These are phyloP conservation scores for Unio pictorum DNA, from an alignment of 2,888 invertebrate species.

Conservation along the genomic window DNA sequence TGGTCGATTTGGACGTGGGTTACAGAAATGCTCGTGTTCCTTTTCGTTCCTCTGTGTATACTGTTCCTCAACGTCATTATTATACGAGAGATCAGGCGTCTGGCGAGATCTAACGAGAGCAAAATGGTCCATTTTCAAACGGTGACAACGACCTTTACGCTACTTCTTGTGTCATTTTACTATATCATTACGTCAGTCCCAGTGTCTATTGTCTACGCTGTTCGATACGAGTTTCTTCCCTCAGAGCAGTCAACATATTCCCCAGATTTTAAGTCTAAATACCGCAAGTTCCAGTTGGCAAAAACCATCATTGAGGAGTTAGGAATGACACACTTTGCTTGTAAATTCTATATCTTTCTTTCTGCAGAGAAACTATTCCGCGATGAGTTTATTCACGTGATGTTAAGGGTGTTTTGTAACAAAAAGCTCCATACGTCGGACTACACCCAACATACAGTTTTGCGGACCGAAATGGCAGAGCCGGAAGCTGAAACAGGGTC, in stretches of 20 bases:
- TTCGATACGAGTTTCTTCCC: constrained; percentile 51
- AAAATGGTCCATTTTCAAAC: constrained; percentile 41
- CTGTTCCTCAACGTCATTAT: constrained; percentile 67
- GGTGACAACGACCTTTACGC: constrained; percentile 62
- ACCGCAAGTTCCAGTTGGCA: constrained; percentile 48
- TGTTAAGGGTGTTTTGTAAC: constrained; percentile 5
- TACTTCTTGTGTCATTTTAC: constrained; percentile 68
- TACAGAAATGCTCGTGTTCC: constrained; percentile 67
- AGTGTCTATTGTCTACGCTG: constrained; percentile 62
- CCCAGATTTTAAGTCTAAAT: too few relatives aligned
- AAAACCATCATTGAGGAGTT: constrained; percentile 61
- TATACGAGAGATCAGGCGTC: constrained; percentile 58
- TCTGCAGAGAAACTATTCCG: constrained; percentile 67
- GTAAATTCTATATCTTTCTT: constrained; percentile 69
- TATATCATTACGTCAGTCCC: constrained; percentile 68
- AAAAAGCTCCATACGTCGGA: constrained; percentile 12
- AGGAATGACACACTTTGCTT: constrained; percentile 68
- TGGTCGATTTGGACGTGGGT: constrained; percentile 67
- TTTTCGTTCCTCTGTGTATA: constrained; percentile 64
- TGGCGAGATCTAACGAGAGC: constrained; percentile 45
- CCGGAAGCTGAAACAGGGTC: not conserved
- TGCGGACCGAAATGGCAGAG: constrained; percentile 19
- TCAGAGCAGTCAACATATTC: constrained; percentile 22
- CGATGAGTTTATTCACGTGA: constrained; percentile 41
- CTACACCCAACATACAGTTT: constrained; percentile 21